A percentile compares a stretch with the other conserved stretches of the same genome.
phyloP scores from a whole-genome alignment of 2,113 vertebrate genomes.

The Setophaga coronata region DNA sequence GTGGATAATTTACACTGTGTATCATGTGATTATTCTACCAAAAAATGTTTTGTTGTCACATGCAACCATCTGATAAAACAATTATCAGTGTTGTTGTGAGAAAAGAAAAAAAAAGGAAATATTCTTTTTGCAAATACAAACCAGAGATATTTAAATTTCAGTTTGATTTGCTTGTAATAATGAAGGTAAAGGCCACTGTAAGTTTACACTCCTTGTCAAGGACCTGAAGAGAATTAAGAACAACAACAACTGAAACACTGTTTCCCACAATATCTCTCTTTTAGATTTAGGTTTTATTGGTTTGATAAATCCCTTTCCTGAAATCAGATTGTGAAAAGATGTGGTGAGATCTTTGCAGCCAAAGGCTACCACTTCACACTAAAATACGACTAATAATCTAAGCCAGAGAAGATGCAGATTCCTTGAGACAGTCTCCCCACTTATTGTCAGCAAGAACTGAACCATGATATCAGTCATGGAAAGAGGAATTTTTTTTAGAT shows the following conservation, averaged over 20 bases:
- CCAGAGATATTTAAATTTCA: neutral
- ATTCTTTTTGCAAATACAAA: neutral
- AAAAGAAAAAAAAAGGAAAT: neutral
- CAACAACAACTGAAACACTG: neutral
- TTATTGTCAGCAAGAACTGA: neutral
- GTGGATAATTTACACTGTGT: neutral
- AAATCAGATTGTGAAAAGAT: neutral
- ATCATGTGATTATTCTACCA: neutral
- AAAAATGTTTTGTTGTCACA: neutral
- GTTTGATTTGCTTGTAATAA: neutral
- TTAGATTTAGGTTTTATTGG: neutral
- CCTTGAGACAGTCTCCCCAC: neutral
- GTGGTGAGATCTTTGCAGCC: neutral
- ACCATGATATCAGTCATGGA: rapidly evolving
- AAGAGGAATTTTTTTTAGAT: neutral
- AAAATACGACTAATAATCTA: neutral
- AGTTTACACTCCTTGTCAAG: neutral
- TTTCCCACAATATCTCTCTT: neutral
- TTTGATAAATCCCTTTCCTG: neutral
- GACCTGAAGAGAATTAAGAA: neutral
- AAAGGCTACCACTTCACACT: neutral
- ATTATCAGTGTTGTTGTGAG: neutral
- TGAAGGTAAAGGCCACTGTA: neutral
- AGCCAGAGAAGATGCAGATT: neutral
- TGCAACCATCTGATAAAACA: neutral